These are phyloP conservation scores for Apamea sordens DNA, from an alignment of 2,888 invertebrate genomes.

Conservation along the genomic window DNA sequence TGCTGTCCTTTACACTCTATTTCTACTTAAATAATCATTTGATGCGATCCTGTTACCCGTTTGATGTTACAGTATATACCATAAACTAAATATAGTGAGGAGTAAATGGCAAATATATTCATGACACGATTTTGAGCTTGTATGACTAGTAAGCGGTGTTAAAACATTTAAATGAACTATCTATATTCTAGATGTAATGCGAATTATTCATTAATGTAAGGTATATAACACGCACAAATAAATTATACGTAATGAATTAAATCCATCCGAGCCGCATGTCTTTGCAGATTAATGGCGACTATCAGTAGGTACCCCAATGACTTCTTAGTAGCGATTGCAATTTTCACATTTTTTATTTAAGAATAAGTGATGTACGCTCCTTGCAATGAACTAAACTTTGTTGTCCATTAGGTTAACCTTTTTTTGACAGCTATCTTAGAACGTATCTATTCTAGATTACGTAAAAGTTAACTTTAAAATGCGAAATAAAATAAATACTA, in stretches of 20 bases:
- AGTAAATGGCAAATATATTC: conserved; percentile 51
- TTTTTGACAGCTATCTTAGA: too few relatives aligned
- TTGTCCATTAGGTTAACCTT: too few relatives aligned
- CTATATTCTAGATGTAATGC: conserved; percentile 60
- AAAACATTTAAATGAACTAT: conserved; percentile 63
- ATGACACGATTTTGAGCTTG: conserved; percentile 53
- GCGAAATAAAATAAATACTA: too few relatives aligned
- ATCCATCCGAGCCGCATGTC: neutral
- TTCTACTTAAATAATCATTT: conserved; percentile 8
- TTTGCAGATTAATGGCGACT: conserved; percentile 5
- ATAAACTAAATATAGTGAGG: conserved; percentile 37
- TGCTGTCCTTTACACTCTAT: neutral
- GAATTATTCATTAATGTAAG: conserved; percentile 55
- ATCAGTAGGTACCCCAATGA: too few relatives aligned
- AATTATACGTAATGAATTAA: conserved; percentile 37
- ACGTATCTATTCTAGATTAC: too few relatives aligned
- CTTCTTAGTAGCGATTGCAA: neutral
- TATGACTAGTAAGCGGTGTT: conserved; percentile 56
- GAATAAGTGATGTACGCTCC: neutral
- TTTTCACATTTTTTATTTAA: neutral
- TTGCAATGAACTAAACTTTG: neutral
- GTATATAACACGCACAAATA: conserved; percentile 42
- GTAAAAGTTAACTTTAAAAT: too few relatives aligned
- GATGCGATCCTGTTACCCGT: conserved; percentile 14
- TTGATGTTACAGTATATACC: conserved; percentile 39